Evolutionary conservation across 2,888 invertebrate species (phyloP).

Genomic region (Temnothorax rugatulus): DNA sequence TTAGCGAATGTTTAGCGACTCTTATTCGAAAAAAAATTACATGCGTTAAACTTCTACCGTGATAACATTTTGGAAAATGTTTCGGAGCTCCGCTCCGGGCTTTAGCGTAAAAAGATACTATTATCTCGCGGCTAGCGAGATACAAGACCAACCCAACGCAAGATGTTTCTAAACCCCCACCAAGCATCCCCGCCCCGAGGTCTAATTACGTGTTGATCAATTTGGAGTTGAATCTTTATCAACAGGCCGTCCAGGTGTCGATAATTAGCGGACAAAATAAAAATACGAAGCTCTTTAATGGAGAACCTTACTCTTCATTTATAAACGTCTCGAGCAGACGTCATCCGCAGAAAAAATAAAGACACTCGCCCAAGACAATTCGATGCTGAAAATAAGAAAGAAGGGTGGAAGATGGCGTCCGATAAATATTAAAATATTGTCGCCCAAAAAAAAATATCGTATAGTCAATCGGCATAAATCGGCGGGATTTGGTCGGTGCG

Average conservation of each 20-base stretch:
- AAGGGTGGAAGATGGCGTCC: background rate
- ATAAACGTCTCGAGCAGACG: background rate
- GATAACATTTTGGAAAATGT: background rate
- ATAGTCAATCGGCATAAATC: background rate
- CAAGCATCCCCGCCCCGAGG: background rate
- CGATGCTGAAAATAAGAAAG: conserved; percentile 10
- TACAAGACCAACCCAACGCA: background rate
- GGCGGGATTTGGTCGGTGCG: background rate
- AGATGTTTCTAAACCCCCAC: background rate
- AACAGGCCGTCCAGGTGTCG: background rate
- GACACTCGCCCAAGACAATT: background rate
- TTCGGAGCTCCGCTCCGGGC: too few relatives aligned
- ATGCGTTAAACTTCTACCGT: background rate
- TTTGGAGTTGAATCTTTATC: conserved; percentile 26
- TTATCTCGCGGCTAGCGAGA: background rate
- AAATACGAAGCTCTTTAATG: background rate
- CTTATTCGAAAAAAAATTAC: background rate
- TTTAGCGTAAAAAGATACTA: background rate
- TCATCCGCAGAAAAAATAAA: background rate
- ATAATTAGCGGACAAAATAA: background rate
- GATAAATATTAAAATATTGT: conserved; percentile 4
- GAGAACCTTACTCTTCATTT: background rate
- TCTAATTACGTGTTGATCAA: conserved; percentile 21
- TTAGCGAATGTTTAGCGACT: background rate
- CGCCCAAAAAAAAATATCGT: background rate